A percentile compares a stretch with the other conserved stretches of the same genome.
These are phyloP conservation scores for Agrotis clavis DNA, from an alignment of 2,888 invertebrate species.

Conservation along the genomic window DNA sequence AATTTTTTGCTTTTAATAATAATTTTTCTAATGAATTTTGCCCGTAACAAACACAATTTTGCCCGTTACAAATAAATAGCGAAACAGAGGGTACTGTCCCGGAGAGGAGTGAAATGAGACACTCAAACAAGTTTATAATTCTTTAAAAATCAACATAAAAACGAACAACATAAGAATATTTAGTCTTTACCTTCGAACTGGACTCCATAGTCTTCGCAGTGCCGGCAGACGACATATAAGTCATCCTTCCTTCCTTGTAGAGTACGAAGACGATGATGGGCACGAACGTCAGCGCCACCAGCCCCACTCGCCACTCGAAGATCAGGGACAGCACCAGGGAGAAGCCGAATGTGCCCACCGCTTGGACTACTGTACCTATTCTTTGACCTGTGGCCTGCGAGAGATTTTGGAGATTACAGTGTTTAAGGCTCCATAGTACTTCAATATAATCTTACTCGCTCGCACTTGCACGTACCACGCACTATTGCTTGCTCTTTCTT, in stretches of 20 bases:
- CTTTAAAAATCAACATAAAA: too few relatives aligned
- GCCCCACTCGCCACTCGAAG: constrained; percentile 94
- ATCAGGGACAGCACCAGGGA: constrained; percentile 93
- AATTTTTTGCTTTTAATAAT: too few relatives aligned
- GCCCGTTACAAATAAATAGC: too few relatives aligned
- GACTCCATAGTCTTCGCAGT: constrained; percentile 93
- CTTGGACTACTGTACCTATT: constrained; percentile 94
- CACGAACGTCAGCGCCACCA: constrained; percentile 93
- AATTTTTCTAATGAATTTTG: too few relatives aligned
- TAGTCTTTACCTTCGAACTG: constrained; percentile 92
- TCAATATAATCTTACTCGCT: too few relatives aligned
- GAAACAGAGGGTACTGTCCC: too few relatives aligned
- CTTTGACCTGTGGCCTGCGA: constrained; percentile 95
- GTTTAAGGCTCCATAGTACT: too few relatives aligned
- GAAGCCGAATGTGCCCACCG: constrained; percentile 93
- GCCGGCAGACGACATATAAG: constrained; percentile 92
- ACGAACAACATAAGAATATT: neutral
- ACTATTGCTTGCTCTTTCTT: too few relatives aligned
- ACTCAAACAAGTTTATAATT: too few relatives aligned
- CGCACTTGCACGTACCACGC: too few relatives aligned
- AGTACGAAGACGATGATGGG: constrained; percentile 93
- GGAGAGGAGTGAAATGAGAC: too few relatives aligned
- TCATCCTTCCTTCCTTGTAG: constrained; percentile 93
- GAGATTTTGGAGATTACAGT: neutral
- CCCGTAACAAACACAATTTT: too few relatives aligned